A percentile compares a stretch with the other conserved stretches of the same genome.
phyloP scores from a whole-genome alignment of 2,797 vertebrate genomes.

The Malurus leucopterus region DNA sequence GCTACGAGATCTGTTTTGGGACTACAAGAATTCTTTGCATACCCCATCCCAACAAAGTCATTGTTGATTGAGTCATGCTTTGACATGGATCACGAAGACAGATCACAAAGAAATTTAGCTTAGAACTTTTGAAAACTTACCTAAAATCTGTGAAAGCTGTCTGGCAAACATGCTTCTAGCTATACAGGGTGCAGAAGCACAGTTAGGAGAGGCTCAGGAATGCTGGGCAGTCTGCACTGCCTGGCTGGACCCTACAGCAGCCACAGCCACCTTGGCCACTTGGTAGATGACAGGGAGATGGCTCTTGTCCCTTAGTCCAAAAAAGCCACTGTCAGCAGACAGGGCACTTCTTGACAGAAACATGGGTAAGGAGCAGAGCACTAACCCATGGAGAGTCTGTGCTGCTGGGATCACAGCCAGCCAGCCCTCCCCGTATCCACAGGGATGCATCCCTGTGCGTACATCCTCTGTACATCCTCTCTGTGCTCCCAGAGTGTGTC shows the following conservation, averaged over 20 bases:
- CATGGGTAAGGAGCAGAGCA: neutral
- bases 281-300: neutral
- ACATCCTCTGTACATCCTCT: neutral
- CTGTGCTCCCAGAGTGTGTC: fast-evolving
- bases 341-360: neutral
- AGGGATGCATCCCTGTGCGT: neutral
- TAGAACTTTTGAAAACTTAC: neutral
- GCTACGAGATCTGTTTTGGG: neutral
- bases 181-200: neutral
- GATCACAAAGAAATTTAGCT: neutral
- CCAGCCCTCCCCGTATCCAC: neutral
- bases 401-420: neutral
- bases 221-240: neutral
- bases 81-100: neutral
- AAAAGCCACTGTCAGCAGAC: neutral
- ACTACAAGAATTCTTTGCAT: neutral
- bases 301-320: neutral
- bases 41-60: neutral
- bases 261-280: neutral
- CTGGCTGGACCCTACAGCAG: neutral
- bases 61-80: neutral
- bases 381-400: neutral
- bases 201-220: neutral
- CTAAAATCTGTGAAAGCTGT: neutral
- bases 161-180: neutral